These are phyloP conservation scores for Mythimna impura DNA, from an alignment of 2,888 invertebrate species.

Conservation along the genomic window DNA sequence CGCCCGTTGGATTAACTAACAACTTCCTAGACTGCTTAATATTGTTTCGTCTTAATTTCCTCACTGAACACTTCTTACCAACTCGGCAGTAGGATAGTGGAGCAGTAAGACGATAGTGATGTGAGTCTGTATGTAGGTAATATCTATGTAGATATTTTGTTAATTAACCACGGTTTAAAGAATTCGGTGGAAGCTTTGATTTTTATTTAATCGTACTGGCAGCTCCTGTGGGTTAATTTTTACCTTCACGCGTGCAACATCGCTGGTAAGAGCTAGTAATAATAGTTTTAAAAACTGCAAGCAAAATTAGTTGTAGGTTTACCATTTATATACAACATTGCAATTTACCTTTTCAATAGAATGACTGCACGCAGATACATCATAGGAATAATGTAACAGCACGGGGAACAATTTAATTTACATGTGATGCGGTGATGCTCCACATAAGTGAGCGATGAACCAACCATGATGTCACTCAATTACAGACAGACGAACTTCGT, in stretches of 20 bases:
- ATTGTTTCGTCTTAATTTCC: not conserved
- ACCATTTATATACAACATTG: not conserved
- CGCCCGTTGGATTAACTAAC: slow-evolving; percentile 19
- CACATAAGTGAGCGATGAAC: slow-evolving; percentile 31
- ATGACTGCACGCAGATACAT: slow-evolving; percentile 14
- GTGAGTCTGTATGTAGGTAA: no score
- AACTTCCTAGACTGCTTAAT: slow-evolving; percentile 31
- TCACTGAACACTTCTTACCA: not conserved
- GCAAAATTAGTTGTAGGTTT: not conserved
- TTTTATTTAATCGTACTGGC: no score
- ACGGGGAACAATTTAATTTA: slow-evolving; percentile 44
- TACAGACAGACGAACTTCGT: slow-evolving; percentile 20
- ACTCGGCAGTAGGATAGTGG: no score
- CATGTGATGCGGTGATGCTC: slow-evolving; percentile 19
- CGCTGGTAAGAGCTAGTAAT: no score
- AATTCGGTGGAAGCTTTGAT: no score
- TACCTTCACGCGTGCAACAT: no score
- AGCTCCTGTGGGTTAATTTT: no score
- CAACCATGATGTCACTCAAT: slow-evolving; percentile 51
- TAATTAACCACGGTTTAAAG: no score
- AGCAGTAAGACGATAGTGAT: no score
- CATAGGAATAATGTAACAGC: slow-evolving; percentile 33
- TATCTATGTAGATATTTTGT: no score
- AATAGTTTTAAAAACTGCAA: not conserved
- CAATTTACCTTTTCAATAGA: slow-evolving; percentile 19